Base-by-base conservation (phyloP, 2,888 invertebrate species). In the Pseudococcus jackbeardsleyi region DNA sequence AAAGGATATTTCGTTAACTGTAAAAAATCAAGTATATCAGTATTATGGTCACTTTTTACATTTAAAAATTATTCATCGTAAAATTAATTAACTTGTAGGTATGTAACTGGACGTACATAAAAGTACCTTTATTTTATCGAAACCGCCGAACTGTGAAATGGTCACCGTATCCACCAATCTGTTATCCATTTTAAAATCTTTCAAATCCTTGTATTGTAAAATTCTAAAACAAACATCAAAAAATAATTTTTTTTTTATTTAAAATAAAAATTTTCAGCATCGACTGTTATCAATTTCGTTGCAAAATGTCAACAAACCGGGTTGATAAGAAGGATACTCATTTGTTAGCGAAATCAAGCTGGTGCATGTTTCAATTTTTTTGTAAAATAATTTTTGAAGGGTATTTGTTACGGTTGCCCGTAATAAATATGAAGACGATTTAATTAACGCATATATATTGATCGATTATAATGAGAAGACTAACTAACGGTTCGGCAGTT, bases 41-140 rank as follows among this genome's bases (percentile, higher is more conserved):
- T 54, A n/a, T 54, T 54, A 17, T n/a, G 48, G 12, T 48, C 3
- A n/a, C n/a, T 54, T 54, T n/a, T 54, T 17, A 17, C 54, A 2
- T 8, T 54, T 12, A n/a, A n/a, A 54, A 54, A 54, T 54, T 54
- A 54, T 54, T 17, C 1, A 12, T n/a, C 15, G 54, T 48, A 12
- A n/a, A n/a, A 2, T 17, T n/a, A 54, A 3, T 54, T 9, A 48
- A n/a, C 48, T 12, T 48, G 48, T 48, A 48, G 48, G 5, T 48
- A 1, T 48, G 48, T 48, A 12, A 7, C n/a, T 54, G 15, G 3
- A 17, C n/a, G 17, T 17, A 54, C n/a, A 3, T 72, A 4, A 39
- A 89, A 50, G 88, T 86, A 89, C 89, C 84, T 87, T 88, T 42
- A 89, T 89, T 86, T 89, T 89, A 22, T 89, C 89, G 12, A 88